These are phyloP conservation scores for Thereuonema tuberculata DNA, from an alignment of 1,140 invertebrate species.

Conservation along the genomic window DNA sequence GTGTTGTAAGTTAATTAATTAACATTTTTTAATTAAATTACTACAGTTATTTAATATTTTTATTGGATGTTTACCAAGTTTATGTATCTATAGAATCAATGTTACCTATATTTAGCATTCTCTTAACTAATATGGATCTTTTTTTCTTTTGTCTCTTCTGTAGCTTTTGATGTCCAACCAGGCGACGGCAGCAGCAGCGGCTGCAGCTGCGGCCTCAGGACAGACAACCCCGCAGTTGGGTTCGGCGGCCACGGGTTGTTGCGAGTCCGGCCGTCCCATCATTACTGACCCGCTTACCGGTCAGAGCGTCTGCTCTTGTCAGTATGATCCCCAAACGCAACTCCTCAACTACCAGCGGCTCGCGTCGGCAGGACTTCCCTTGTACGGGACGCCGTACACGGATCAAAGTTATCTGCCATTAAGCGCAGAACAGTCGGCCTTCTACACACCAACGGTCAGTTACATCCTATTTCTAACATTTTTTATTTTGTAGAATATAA, in stretches of 20 bases:
- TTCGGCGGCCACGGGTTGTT: slow-evolving; percentile 40
- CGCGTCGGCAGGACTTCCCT: slow-evolving; percentile 48
- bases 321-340: slow-evolving; percentile 38
- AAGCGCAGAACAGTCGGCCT: slow-evolving; percentile 31
- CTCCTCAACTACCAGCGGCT: slow-evolving; percentile 57
- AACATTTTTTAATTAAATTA: too few species aligned
- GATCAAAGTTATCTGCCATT: slow-evolving; percentile 22
- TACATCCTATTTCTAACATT: slow-evolving; percentile 4
- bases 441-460: slow-evolving; percentile 38
- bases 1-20: too few species aligned
- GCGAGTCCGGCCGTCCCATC: slow-evolving; percentile 77
- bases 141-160: not conserved
- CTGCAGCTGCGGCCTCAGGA: slow-evolving; percentile 27
- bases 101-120: too few species aligned
- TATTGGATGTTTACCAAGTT: too few species aligned
- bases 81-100: too few species aligned
- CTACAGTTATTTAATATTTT: too few species aligned
- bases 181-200: slow-evolving; percentile 29
- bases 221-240: slow-evolving; percentile 25
- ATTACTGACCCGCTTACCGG: slow-evolving; percentile 84
- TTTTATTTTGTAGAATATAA: too few species aligned
- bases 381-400: slow-evolving; percentile 44
- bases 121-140: too few species aligned
- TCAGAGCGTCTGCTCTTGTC: slow-evolving; percentile 83
- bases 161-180: slow-evolving; percentile 23